Base-by-base conservation (phyloP, 2,113 vertebrate species). In the Odocoileus virginianus region DNA sequence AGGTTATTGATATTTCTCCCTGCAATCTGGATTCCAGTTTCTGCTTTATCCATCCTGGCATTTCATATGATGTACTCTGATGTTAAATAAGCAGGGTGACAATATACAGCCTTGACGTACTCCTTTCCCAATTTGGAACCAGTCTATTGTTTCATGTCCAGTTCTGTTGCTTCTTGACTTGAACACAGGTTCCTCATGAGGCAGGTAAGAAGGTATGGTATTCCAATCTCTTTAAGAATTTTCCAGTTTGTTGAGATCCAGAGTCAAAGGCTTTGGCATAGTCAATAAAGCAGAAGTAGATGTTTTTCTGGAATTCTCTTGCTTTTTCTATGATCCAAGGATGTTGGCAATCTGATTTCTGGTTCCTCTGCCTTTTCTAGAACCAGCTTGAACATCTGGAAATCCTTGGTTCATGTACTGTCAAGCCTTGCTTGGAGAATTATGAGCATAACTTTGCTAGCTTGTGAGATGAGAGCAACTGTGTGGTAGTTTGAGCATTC, bases 381-480 rank as follows among this genome's bases (percentile, higher is more conserved):
- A 71, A 36, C 67, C 11, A 40, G 67, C 19, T 40, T 71, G 19
- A 71, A 71, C n/a, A 71, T 40, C 19, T 71, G n/a, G n/a, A 40
- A 71, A 40, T 71, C 40, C 67, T 71, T 1, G 0, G 64, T 71
- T 71, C 67, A 71, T 12, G 10, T 12, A 71, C 19, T 71, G 67
- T 71, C 4, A 71, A 71, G 9, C n/a, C 5, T 71, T 10, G 21
- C 67, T 71, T 71, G n/a, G n/a, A 40, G 67, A 71, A 71, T 40
- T 71, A 36, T 71, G n/a, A 71, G 19, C 5, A 1, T 71, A 36
- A 71, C 19, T 71, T 71, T 23, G 23, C 19, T 71, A 71, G 19
- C 0, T 0, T 12, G 67, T 71, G n/a, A 71, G 67, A 71, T 21
- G 19, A 71, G n/a, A 40, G 5, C n/a, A 71, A 23, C 0, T 23